phyloP scores from a whole-genome alignment of 2,888 invertebrate species.

The Meteorus cinctellus region DNA sequence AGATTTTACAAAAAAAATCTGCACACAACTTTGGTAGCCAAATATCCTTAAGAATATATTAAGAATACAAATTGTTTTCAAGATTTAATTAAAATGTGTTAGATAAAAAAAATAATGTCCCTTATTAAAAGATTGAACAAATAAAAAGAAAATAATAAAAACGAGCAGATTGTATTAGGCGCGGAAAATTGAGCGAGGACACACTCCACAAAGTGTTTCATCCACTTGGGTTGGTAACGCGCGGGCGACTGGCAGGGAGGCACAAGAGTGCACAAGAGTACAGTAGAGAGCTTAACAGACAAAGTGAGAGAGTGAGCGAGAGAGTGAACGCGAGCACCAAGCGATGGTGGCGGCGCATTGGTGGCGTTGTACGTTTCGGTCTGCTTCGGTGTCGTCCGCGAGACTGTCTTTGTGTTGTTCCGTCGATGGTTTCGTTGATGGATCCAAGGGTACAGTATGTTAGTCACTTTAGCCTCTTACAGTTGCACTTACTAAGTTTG shows the following conservation, averaged over 20 bases:
- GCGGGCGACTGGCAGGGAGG: constrained; percentile 66
- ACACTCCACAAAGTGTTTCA: constrained; percentile 62
- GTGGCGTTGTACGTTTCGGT: constrained; percentile 51
- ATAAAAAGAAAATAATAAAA: constrained; percentile 36
- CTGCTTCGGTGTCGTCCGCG: constrained; percentile 11
- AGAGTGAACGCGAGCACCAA: constrained; percentile 41
- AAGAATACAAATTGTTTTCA: too few species aligned
- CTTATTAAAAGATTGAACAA: neutral
- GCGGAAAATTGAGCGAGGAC: constrained; percentile 54
- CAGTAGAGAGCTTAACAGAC: constrained; percentile 9
- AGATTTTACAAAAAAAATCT: too few species aligned
- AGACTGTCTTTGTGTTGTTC: constrained; percentile 12
- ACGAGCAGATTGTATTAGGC: constrained; percentile 34
- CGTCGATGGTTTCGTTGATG: neutral
- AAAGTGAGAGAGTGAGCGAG: neutral
- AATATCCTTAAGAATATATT: too few species aligned
- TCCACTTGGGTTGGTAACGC: constrained; percentile 69
- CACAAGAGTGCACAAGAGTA: constrained; percentile 29
- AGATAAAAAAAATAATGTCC: too few species aligned
- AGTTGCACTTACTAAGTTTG: too few species aligned
- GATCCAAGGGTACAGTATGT: neutral
- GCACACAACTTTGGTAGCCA: too few species aligned
- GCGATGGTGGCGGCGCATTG: constrained; percentile 50
- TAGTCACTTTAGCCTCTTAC: too few species aligned
- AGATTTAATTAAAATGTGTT: too few species aligned